These are phyloP conservation scores for Leiothrix lutea DNA, from an alignment of 2,113 vertebrate genomes.

Conservation along the genomic window DNA sequence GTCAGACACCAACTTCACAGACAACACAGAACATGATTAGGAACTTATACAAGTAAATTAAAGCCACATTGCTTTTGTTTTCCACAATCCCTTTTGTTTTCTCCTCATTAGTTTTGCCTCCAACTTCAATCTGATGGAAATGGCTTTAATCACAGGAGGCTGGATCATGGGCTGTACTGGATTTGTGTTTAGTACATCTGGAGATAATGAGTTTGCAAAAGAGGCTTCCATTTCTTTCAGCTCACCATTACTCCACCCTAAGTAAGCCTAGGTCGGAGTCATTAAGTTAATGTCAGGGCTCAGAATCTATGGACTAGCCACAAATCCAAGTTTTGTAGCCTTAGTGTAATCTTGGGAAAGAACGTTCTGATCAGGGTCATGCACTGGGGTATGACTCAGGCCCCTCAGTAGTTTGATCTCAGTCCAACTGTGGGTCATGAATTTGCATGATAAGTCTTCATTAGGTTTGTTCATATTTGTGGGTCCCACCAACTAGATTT, in stretches of 20 bases:
- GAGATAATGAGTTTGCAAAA: neutral
- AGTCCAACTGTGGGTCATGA: neutral
- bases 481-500: neutral
- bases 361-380: fast-evolving
- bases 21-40: neutral
- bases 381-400: neutral
- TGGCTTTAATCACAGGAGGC: neutral
- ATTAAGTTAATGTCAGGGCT: neutral
- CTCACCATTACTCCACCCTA: neutral
- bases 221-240: neutral
- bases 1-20: neutral
- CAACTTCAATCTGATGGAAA: neutral
- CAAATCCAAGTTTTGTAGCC: neutral
- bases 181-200: neutral
- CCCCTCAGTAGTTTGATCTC: neutral
- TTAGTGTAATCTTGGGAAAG: neutral
- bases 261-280: neutral
- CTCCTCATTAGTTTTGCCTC: constrained; percentile 1
- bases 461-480: neutral
- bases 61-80: constrained; percentile 29
- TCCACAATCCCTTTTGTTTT: neutral
- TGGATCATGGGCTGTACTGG: neutral
- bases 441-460: neutral
- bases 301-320: neutral
- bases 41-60: constrained; percentile 6